These are phyloP conservation scores for Ditylenchus weischeri DNA, from an alignment of 2,888 invertebrate genomes.

Conservation along the genomic window DNA sequence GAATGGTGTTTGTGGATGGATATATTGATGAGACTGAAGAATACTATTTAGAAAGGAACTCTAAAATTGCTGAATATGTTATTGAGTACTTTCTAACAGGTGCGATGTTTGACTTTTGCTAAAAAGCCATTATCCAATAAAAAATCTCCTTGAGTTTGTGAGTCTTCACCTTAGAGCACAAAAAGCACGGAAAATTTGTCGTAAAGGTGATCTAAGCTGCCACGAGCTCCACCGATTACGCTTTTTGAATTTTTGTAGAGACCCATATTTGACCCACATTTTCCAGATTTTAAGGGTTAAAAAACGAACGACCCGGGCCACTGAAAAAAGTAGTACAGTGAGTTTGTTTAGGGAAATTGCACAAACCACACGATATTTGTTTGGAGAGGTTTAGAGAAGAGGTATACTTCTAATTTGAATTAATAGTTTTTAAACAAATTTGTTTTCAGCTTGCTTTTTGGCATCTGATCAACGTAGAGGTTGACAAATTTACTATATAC, in stretches of 20 bases:
- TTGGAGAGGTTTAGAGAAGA: constrained; percentile 38
- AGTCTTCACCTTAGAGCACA: no score
- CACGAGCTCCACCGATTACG: no score
- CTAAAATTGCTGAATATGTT: constrained; percentile 49
- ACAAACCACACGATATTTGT: constrained; percentile 46
- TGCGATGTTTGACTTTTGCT: constrained; percentile 3
- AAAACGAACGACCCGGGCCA: constrained; percentile 10
- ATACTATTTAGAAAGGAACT: constrained; percentile 55
- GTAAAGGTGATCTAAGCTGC: no score
- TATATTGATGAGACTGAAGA: constrained; percentile 45
- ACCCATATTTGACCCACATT: no score
- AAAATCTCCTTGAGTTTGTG: no score
- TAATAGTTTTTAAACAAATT: no score
- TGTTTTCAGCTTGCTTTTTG: constrained; percentile 48
- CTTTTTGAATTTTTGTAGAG: no score
- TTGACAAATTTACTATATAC: constrained; percentile 14
- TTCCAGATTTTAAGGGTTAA: neutral
- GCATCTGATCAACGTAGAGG: constrained; percentile 46
- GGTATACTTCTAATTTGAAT: no score
- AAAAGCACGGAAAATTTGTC: no score
- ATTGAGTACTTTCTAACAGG: constrained; percentile 56
- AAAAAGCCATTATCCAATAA: no score
- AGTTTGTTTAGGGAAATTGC: constrained; percentile 31
- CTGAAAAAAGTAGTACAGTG: constrained; percentile 2
- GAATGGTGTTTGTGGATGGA: constrained; percentile 45